Base-by-base conservation (phyloP, 2,888 invertebrate genomes). In the Clitarchus hookeri region DNA sequence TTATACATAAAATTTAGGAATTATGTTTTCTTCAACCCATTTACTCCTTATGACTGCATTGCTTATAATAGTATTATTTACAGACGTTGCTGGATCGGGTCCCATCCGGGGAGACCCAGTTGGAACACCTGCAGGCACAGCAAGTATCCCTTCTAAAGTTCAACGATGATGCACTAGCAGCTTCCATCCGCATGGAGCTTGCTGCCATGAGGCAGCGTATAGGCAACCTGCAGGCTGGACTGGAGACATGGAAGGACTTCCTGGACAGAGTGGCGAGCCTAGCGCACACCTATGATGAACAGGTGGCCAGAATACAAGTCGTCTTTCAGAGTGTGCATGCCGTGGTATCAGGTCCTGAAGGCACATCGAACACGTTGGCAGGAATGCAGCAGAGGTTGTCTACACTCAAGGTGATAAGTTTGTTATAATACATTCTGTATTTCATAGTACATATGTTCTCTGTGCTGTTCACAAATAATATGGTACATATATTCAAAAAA, bases 101-200 rank as follows among this genome's bases (percentile, higher is more conserved):
- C 86, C 94, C 96, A 0, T 93, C 93, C 88, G 96, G 97, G 11
- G 95, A 95, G 89, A 92, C 93, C 85, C 95, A 95, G 90, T 91
- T 94, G 0, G 93, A 94, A 12, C 93, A 93, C 86, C 91, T 97
- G 23, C 93, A 94, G 88, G 91, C 92, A 26, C 94, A 95, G 91
- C 95, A 96, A 89, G 94, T 94, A 86, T 92, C 93, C 88, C 92
- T 97, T 16, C 90, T 96, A 83, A 92, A 93, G 86, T 95, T 95
- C 90, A 96, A 96, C 88, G 97, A 97, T 89, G 96, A 96, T 88
- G 94, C 95, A 0, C 92, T 97, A 85, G 95, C 95, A 6, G 94
- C 96, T 0, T 96, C 97, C 0, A 95, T 97, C 25, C 93, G 96
- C 87, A 96, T 96, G 94, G 97, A 97, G 91, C 95, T 96, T 90